Evolutionary conservation across 2,797 vertebrate species (phyloP).

Genomic region (Spinibarbus caldwelli): DNA sequence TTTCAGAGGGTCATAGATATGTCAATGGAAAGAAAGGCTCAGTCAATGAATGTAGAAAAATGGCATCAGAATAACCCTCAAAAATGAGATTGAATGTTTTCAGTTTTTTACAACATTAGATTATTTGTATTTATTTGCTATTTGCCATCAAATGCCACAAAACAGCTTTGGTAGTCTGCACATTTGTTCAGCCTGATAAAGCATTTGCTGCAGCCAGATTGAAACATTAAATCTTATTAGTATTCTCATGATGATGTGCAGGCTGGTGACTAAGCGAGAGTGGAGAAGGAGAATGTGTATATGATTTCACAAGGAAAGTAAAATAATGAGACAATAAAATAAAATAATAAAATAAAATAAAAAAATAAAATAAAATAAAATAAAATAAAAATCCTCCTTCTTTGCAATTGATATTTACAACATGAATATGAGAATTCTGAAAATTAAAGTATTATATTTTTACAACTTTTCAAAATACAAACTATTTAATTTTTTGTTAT

Average conservation of each 20-base stretch:
- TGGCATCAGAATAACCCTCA: background rate
- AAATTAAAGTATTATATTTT: background rate
- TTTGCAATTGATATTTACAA: background rate
- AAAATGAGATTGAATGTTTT: background rate
- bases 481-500: too few relatives aligned
- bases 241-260: background rate
- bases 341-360: too few relatives aligned
- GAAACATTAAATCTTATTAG: constrained; percentile 1
- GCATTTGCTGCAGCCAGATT: constrained; percentile 1
- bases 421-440: background rate
- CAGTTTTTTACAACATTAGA: background rate
- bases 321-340: constrained; percentile 14
- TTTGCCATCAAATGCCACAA: background rate
- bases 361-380: too few relatives aligned
- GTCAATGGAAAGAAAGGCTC: too few relatives aligned
- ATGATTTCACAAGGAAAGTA: background rate
- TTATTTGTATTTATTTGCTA: background rate
- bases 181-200: background rate
- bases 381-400: too few relatives aligned
- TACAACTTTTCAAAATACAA: too few relatives aligned
- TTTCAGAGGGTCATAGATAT: background rate
- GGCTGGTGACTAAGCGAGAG: background rate
- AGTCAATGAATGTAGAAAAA: background rate
- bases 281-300: background rate
- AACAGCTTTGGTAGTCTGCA: background rate